Percentiles rank a stretch among this genome's conserved stretches.
These are phyloP conservation scores for Phrynosoma blainvillii DNA, from an alignment of 2,113 vertebrate species.

Conservation along the genomic window DNA sequence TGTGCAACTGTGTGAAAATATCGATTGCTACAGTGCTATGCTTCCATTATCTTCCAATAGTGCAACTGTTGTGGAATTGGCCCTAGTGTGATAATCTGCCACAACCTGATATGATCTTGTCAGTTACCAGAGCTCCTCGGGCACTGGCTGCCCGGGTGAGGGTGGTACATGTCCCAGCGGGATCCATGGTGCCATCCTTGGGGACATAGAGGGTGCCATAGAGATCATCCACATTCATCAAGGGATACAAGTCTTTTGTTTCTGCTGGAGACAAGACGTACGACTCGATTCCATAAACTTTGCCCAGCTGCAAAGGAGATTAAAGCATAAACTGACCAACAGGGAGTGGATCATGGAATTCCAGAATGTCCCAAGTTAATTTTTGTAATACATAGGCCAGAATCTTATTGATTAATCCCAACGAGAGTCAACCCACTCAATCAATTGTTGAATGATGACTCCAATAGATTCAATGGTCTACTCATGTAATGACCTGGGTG, in stretches of 20 bases:
- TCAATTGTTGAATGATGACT: too few species aligned
- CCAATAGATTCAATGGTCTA: too few species aligned
- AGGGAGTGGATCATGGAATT: neutral
- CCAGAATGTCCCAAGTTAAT: neutral
- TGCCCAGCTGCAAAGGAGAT: constrained; percentile 83
- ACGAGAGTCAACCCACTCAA: too few species aligned
- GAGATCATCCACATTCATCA: constrained; percentile 93
- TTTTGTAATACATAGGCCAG: too few species aligned
- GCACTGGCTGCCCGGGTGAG: constrained; percentile 86
- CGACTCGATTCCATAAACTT: constrained; percentile 93
- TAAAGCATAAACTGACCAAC: neutral
- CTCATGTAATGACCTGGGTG: too few species aligned
- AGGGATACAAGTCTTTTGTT: constrained; percentile 93
- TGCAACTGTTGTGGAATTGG: too few species aligned
- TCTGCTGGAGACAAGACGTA: constrained; percentile 89
- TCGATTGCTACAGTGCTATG: too few species aligned
- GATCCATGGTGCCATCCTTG: constrained; percentile 96
- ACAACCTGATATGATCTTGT: neutral
- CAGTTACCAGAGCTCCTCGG: constrained; percentile 85
- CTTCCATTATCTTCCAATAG: too few species aligned
- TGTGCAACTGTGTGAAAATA: too few species aligned
- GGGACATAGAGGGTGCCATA: constrained; percentile 95
- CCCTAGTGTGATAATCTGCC: too few species aligned
- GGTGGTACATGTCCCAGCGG: constrained; percentile 90
- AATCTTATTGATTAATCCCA: too few species aligned